Evolutionary conservation across 2,888 invertebrate genomes (phyloP).

Genomic region (Drosophila rellima): DNA sequence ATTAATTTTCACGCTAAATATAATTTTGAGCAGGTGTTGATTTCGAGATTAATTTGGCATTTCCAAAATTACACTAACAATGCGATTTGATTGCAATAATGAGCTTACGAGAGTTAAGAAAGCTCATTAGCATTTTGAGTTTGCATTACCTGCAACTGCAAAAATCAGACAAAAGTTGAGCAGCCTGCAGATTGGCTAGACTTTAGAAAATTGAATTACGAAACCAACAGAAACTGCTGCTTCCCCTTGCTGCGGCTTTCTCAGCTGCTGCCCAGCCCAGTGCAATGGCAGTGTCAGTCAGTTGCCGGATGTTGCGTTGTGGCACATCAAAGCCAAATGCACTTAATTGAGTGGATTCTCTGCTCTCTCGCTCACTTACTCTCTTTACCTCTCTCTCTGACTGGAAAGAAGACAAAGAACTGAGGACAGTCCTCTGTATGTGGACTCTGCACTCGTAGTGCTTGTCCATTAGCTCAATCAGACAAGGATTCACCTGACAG

Average conservation of each 20-base stretch:
- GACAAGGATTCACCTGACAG: slow-evolving; percentile 31
- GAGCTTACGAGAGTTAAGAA: not conserved
- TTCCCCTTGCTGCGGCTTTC: not conserved
- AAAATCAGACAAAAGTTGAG: not conserved
- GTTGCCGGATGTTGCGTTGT: slow-evolving; percentile 11
- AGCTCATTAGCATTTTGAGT: not conserved
- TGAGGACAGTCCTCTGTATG: slow-evolving; percentile 8
- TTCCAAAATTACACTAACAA: not conserved
- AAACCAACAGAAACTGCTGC: not conserved
- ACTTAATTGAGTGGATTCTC: slow-evolving; percentile 67
- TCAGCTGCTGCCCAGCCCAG: not conserved
- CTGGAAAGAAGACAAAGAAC: slow-evolving; percentile 30
- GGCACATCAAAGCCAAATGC: slow-evolving; percentile 60
- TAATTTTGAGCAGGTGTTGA: not conserved
- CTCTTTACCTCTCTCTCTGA: not conserved
- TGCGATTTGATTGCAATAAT: slow-evolving; percentile 4
- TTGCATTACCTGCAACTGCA: not conserved
- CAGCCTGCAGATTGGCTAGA: slow-evolving; percentile 13
- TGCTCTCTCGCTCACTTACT: not conserved
- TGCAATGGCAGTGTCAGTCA: not conserved
- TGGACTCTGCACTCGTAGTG: slow-evolving; percentile 16
- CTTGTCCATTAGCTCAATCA: slow-evolving; percentile 74
- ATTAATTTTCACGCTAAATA: not conserved
- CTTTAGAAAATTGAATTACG: slow-evolving; percentile 45
- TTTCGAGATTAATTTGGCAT: not conserved